Conservation (phyloP, 35 echinoderm and acorn worm species). For the Ptychodera flava region DNA sequence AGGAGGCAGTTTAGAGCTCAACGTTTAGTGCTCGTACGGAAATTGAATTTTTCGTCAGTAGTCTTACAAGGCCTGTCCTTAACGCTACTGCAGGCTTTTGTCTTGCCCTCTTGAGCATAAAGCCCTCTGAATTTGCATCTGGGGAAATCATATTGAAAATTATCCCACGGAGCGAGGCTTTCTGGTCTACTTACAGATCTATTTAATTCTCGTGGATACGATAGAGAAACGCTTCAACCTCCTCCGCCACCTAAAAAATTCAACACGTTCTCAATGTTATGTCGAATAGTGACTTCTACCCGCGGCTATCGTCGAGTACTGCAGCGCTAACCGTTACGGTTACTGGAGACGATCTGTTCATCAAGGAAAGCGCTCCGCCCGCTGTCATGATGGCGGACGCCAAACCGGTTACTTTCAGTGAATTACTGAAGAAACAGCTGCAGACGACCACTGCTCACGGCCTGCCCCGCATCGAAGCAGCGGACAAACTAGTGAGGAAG, state of each 20-base stretch:
- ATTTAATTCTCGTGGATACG: background rate
- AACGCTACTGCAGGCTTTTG: no score
- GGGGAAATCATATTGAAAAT: no score
- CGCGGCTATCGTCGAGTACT: no score
- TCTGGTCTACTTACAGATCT: no score
- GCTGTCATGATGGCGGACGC: background rate
- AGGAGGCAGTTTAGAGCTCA: no score
- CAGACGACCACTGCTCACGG: slow-evolving; percentile 12
- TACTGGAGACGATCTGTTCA: background rate
- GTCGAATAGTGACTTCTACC: background rate
- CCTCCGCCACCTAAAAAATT: background rate
- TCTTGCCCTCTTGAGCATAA: no score
- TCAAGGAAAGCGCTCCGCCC: background rate
- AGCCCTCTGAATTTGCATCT: no score
- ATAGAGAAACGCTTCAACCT: background rate
- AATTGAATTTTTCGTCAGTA: no score
- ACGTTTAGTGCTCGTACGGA: no score
- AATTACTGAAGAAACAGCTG: background rate
- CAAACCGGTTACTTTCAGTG: background rate
- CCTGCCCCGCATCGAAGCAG: slow-evolving; percentile 2
- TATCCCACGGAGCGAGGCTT: no score
- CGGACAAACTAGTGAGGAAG: background rate
- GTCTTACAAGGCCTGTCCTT: no score
- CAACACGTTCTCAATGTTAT: background rate
- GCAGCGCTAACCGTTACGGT: background rate